Conservation (phyloP, 2,888 invertebrate genomes). For the Enoplolaimus lenunculus region DNA sequence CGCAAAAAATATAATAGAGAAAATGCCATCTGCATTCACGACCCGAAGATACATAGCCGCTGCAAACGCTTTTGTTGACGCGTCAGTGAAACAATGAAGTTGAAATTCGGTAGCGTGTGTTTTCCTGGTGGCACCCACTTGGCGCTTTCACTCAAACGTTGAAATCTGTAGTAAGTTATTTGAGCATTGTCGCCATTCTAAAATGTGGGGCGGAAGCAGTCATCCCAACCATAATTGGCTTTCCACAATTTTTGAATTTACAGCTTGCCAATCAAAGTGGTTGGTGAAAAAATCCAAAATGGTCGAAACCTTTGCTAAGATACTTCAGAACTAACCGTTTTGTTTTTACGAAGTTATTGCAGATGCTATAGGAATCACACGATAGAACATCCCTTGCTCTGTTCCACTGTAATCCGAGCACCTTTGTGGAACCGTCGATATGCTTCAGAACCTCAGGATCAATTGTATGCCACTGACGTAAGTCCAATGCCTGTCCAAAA, state of each 20-base stretch:
- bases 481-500: constrained; percentile 14
- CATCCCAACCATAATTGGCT: constrained; percentile 29
- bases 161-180: neutral
- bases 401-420: constrained; percentile 18
- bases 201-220: constrained; percentile 19
- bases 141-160: neutral
- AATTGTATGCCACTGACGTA: constrained; percentile 19
- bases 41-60: neutral
- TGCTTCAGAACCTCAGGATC: neutral
- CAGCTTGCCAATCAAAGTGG: constrained; percentile 26
- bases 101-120: neutral
- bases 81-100: neutral
- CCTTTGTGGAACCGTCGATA: neutral
- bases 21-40: neutral
- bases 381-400: neutral
- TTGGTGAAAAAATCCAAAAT: constrained; percentile 26
- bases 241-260: constrained; percentile 31
- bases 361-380: neutral
- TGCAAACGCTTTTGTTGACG: neutral
- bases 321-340: constrained; percentile 25
- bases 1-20: neutral
- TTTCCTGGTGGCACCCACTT: neutral
- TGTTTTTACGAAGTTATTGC: constrained; percentile 11
- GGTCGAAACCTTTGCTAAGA: constrained; percentile 27
- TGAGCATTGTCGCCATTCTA: neutral